Base-by-base conservation (phyloP, 2,797 vertebrate species). In the Liparis tanakae region DNA sequence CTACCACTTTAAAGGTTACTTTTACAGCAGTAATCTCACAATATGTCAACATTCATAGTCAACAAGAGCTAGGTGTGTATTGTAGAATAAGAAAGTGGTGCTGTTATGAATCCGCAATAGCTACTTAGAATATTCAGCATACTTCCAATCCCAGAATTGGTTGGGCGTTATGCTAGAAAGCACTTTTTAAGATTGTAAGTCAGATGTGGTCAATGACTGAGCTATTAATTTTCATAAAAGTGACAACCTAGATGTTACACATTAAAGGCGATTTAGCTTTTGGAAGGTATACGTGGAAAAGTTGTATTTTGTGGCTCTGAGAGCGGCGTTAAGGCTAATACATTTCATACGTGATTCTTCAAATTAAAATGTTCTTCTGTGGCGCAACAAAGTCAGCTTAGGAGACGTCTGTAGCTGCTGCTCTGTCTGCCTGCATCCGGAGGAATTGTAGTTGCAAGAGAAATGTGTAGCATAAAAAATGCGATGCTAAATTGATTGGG, bases 221-320 rank as follows among this genome's bases (percentile, higher is more conserved):
- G 36, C 50, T 36, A 9, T 15, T 59, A 22, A 51, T 22, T 30
- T 34, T 14, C 41, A 7, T 63, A 37, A 5, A 62, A 71, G 39
- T 18, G 13, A 10, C 3, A 4, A 25, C n/a, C 14, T 25, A 1
- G 6, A 20, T 9, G 14, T 18, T 15, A 34, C 25, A 34, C 17
- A 18, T n/a, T 5, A 41, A 56, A 20, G 68, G 22, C 12, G 43
- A 14, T 71, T 63, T 71, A 43, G 30, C 5, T 56, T 15, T 55
- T 73, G 0, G 13, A 13, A 7, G 34, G 46, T 18, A 10, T 60
- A n/a, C 25, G 46, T 36, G 10, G n/a, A 58, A 37, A 17, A 9
- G 25, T 54, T 34, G 1, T 14, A 7, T 51, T 36, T 44, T 60
- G 14, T 61, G 57, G 18, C 37, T 55, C 30, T 13, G 36, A 18